Base-by-base conservation (phyloP, 2,888 invertebrate genomes). In the Acrobasis consociella region DNA sequence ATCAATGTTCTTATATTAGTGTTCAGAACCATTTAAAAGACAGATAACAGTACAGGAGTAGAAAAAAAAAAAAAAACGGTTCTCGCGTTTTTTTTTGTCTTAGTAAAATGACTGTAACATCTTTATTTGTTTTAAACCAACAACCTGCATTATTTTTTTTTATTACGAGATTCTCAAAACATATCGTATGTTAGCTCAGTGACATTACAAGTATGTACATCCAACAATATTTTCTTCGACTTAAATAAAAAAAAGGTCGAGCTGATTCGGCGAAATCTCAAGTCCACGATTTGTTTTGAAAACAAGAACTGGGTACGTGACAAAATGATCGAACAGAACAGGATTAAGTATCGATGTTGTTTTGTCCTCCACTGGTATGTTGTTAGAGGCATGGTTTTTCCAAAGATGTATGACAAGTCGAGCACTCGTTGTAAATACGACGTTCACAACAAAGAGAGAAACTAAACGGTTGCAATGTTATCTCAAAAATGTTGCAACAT, bases 341-440 rank as follows among this genome's bases (percentile, higher is more conserved):
- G 65, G 67, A 68, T 76, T 71, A 69, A 68, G 58, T 63, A 59
- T 64, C 62, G 61, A 62, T 58, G 52, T 64, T 69, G 69, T 70
- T 72, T 64, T 69, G 69, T 70, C 72, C 71, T 73, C 64, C 52
- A 62, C 67, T 51, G 52, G 60, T 22, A 60, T 60, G 68, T 67
- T 63, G 65, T 42, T 42, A n/a, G 60, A 51, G 65, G 64, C 66
- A 67, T 67, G 78, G 78, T 69, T 75, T 78, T 78, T 70, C 78
- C 78, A 66, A 71, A 51, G 39, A 60, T 15, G 38, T 39, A 51
- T 60, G 60, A 60, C 51, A 16, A 60, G 50, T 60, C 60, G 50
- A 22, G 17, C 38, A 16, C 55, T 15, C 16, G 16, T 16, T 49
- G 17, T 16, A 38, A 60, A 51, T 60, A 42, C 60, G 13, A 22